Evolutionary conservation across 2,113 vertebrate genomes (phyloP).

Genomic region (Tenebrosternarchus preto): DNA sequence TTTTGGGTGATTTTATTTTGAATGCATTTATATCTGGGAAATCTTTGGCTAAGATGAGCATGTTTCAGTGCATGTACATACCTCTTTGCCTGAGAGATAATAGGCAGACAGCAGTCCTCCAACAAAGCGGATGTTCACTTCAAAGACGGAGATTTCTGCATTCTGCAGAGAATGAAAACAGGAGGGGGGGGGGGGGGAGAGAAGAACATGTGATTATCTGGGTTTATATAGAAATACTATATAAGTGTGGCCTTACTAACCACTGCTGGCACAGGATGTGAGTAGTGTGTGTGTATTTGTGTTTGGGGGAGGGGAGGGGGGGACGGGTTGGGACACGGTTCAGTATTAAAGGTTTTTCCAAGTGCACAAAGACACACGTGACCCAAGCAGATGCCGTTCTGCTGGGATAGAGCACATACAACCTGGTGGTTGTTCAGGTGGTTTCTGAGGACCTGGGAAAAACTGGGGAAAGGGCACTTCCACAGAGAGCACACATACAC

Average conservation of each 20-base stretch:
- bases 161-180: slow-evolving; percentile 75
- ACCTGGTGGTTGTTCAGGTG: neutral
- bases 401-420: slow-evolving; percentile 19
- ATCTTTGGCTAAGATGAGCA: neutral
- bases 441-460: slow-evolving; percentile 31
- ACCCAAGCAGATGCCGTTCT: slow-evolving; percentile 8
- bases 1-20: neutral
- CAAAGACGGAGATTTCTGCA: slow-evolving; percentile 94
- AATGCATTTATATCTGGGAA: slow-evolving; percentile 13
- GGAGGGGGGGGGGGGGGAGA: slow-evolving; percentile 8
- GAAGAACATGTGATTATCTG: slow-evolving; percentile 22
- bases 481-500: neutral
- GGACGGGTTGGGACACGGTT: neutral
- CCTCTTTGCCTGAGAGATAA: slow-evolving; percentile 97
- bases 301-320: neutral
- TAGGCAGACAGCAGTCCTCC: slow-evolving; percentile 96
- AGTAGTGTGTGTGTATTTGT: neutral
- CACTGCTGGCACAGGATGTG: slow-evolving; percentile 9
- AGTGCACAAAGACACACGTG: slow-evolving; percentile 1
- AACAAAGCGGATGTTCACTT: slow-evolving; percentile 98
- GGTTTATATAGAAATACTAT: slow-evolving; percentile 18
- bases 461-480: neutral
- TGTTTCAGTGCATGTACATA: slow-evolving; percentile 67
- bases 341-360: neutral
- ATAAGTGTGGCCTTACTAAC: neutral